phyloP scores from a whole-genome alignment of 2,797 vertebrate species.

The Schizopygopsis malacanthus region DNA sequence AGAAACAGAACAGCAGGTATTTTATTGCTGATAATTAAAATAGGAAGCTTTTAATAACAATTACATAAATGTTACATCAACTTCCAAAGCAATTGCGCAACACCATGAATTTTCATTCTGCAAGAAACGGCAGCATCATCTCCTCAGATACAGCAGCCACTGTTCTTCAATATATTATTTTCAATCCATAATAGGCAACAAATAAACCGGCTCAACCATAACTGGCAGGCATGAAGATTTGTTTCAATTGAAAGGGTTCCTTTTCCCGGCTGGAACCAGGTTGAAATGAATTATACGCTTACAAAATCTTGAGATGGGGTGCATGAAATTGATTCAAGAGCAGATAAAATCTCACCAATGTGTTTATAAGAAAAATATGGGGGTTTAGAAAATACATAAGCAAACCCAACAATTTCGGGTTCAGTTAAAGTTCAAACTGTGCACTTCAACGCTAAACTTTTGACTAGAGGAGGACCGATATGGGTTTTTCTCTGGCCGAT shows the following conservation, averaged over 20 bases:
- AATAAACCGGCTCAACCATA: conserved; percentile 31
- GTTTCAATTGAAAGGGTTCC: conserved; percentile 31
- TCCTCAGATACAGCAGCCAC: background rate
- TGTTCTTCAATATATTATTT: conserved; percentile 19
- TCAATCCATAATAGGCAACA: conserved; percentile 27
- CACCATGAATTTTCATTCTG: background rate
- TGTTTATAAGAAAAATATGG: background rate
- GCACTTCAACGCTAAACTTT: background rate
- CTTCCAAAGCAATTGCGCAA: conserved; percentile 7
- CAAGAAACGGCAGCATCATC: background rate
- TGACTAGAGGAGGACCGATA: too few relatives aligned
- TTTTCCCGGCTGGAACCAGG: conserved; percentile 2
- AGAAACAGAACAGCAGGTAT: background rate
- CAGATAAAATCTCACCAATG: conserved; percentile 12
- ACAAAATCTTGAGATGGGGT: background rate
- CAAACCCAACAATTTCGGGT: background rate
- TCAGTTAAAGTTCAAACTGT: background rate
- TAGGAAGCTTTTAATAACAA: conserved; percentile 16
- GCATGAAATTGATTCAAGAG: conserved; percentile 20
- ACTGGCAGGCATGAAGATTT: conserved; percentile 28
- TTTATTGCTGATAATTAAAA: background rate
- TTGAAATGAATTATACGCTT: conserved; percentile 28
- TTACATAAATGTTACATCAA: conserved; percentile 7
- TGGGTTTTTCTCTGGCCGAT: too few relatives aligned
- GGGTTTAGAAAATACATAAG: background rate